Evolutionary conservation across 2,888 invertebrate genomes (phyloP), one percentile per base, ranked within the genome.

Genomic region (Euphydryas editha): DNA sequence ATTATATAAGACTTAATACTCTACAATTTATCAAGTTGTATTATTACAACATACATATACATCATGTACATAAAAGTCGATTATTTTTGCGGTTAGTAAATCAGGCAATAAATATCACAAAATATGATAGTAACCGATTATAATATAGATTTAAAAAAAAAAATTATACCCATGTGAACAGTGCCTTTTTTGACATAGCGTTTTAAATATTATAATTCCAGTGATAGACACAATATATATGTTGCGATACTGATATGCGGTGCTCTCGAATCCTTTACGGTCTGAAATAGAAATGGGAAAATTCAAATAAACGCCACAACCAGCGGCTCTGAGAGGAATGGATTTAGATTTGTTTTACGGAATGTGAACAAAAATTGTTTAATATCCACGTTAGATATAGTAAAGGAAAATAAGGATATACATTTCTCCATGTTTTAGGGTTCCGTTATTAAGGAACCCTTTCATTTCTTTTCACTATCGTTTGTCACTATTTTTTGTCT

Each of bases 221-320:
- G 44, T 36, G 55, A 67, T 65, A 59, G 18, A 68, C 54, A 46
- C 42, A 58, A 64, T 59, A 47, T 59, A 20, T 62, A 67, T 46
- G 49, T 59, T 59, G 47, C 62, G 17, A 39, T 47, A 61, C 47
- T 57, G 56, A 62, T 59, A 54, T 59, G 37, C 37, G 44, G 56
- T 61, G 56, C 61, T 49, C 70, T 70, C 73, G 70, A 72, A 79
- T 75, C 72, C 69, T 72, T 70, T 72, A 72, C 73, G 74, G 76
- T 73, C 74, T 72, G 69, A 70, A 73, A 76, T 76, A 77, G 71
- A 74, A 78, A 76, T 75, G 74, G 78, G 78, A 77, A 85, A 87
- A 82, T 86, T 86, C 81, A 82, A 87, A 87, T 86, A 85, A 84
- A 85, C 76, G 82, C 78, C 77, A 77, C 77, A 73, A 76, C 76